A percentile compares a stretch with the other conserved stretches of the same genome.
phyloP scores from a whole-genome alignment of 2,113 vertebrate species.

The Gavia stellata region DNA sequence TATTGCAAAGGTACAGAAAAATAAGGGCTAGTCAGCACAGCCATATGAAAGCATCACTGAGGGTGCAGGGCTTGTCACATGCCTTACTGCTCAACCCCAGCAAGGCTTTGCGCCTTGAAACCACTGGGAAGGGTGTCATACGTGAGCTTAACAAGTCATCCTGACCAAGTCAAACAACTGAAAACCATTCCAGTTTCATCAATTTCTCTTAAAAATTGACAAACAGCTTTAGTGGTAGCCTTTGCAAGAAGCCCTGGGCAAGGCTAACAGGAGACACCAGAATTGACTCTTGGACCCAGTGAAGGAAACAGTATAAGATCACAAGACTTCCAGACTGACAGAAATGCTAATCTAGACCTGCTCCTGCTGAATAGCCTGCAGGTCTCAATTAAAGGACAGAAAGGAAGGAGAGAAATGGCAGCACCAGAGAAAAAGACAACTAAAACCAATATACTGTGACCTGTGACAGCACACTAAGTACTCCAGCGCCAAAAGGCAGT shows the following conservation, averaged over 20 bases:
- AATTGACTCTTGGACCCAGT: not conserved
- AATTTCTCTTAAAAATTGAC: not conserved
- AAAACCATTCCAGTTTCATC: not conserved
- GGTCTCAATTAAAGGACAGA: not conserved
- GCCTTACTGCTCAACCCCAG: not conserved
- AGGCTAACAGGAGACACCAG: not conserved
- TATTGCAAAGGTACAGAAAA: not conserved
- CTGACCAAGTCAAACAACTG: not conserved
- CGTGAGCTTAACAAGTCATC: not conserved
- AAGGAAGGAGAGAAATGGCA: not conserved
- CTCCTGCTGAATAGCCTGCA: not conserved
- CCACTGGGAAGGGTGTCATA: not conserved
- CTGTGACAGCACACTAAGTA: rapidly evolving
- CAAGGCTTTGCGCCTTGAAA: not conserved
- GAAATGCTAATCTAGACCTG: not conserved
- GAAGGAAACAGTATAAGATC: not conserved
- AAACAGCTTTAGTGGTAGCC: not conserved
- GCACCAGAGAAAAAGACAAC: not conserved
- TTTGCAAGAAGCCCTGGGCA: not conserved
- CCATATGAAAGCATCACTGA: not conserved
- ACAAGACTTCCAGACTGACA: not conserved
- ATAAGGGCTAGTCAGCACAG: rapidly evolving
- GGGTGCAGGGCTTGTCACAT: not conserved
- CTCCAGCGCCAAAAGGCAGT: not conserved
- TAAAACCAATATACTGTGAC: not conserved